Evolutionary conservation across 2,888 invertebrate genomes (phyloP).

Genomic region (Drosophila emarginata): DNA sequence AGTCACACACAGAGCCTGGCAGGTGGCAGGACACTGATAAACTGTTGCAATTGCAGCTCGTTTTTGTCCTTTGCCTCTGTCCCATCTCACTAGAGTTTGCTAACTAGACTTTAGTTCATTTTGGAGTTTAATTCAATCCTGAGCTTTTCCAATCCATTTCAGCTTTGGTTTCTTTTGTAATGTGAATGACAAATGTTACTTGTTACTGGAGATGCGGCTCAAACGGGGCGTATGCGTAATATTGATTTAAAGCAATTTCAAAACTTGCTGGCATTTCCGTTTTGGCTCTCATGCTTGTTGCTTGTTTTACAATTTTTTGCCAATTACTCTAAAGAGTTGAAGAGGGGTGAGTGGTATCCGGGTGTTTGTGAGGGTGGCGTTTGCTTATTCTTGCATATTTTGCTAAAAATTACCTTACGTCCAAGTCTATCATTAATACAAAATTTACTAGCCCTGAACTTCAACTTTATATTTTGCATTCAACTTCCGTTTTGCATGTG

Average conservation of each 20-base stretch:
- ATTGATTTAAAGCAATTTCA: constrained; percentile 42
- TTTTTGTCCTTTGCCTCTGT: constrained; percentile 5
- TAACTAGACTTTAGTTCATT: constrained; percentile 6
- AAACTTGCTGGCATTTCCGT: not conserved
- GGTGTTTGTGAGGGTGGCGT: not conserved
- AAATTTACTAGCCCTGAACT: constrained; percentile 34
- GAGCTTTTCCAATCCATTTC: not conserved
- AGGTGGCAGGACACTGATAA: not conserved
- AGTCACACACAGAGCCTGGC: not conserved
- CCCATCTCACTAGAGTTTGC: not conserved
- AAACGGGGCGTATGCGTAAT: constrained; percentile 43
- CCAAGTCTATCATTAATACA: constrained; percentile 2
- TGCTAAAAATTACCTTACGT: not conserved
- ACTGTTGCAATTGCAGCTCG: not conserved
- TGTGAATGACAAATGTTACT: constrained; percentile 39
- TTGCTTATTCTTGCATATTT: not conserved
- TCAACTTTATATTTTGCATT: constrained; percentile 28
- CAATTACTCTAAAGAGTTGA: not conserved
- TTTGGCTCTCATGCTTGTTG: not conserved
- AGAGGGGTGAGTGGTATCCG: not conserved
- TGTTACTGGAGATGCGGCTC: constrained; percentile 15
- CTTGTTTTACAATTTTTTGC: not conserved
- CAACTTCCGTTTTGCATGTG: constrained; percentile 44
- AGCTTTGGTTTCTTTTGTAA: constrained; percentile 28
- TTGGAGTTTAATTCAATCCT: constrained; percentile 16